Evolutionary conservation across 2,888 invertebrate species (phyloP), one percentile per base, ranked within the genome.

Genomic region (Erebia ligea): DNA sequence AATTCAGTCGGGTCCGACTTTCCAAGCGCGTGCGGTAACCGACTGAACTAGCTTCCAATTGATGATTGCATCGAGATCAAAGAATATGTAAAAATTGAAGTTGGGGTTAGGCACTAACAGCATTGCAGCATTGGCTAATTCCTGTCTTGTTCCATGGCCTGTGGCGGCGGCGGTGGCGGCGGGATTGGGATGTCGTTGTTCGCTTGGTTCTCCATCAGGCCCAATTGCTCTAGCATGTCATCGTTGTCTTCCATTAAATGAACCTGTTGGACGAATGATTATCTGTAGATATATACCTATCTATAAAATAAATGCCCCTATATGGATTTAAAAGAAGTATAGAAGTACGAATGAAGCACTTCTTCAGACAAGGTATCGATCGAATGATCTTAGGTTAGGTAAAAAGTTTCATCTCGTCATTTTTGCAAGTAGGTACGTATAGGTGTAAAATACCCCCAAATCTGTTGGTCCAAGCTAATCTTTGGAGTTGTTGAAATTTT

Each of bases 131-230:
- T 48, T 66, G 42, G 4, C 34, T 71, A 76, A 67, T 77, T 76
- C 57, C 77, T 74, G 63, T 79, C 78, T 74, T 91, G 91, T 79
- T 92, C 90, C 90, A 92, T 87, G 95, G 98, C 68, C 82, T 97
- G 61, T 89, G 94, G 97, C 17, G 77, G 79, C 95, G 73, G 95
- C 19, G 54, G 98, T 95, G 80, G 95, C 94, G 72, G 96, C 94
- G 81, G 82, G 87, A 84, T 81, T n/a, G 82, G 82, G 54, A 84
- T 80, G 74, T 86, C 84, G 79, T 88, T 88, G 73, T 82, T 84
- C 13, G 77, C 84, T 73, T 84, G 90, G 80, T 91, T 90, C 75
- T 91, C 92, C 84, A 92, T 87, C 76, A 92, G 79, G 3, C 92
- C 92, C 15, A 93, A 85, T 81, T 92, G 93, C 77, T 92, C 92